Evolutionary conservation across 1,140 invertebrate genomes (phyloP), one percentile per base, ranked within the genome.

Genomic region (Drosophila parabipectinata): DNA sequence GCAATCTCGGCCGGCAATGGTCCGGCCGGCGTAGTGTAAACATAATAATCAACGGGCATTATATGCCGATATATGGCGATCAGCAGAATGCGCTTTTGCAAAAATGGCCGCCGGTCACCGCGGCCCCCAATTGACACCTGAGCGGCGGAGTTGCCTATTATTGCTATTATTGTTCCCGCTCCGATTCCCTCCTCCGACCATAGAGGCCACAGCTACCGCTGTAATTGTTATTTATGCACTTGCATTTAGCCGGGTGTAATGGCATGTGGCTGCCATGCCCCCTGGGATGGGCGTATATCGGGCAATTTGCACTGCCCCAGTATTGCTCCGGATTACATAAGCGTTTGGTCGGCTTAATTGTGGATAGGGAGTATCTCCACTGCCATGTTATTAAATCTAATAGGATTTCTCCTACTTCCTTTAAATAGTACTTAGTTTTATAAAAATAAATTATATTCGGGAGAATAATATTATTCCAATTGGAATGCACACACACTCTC

Each of bases 161-260:
- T 59, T 83, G 71, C 37, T 72, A 59, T 44, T 72, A 50, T 44
- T 59, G 54, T 48, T 54, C 44, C 44, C 18, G 44, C 18, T 18
- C 15, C 15, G 5, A 14, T 6, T 4, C 15, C 15, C 41, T 50
- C 45, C 45, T 37, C 44, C 41, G 67, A 30, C 53, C 34, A n/a
- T 37, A 10, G 34, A n/a, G 12, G 47, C 32, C 14, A 41, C 53
- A 9, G 69, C 39, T 47, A 59, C 61, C 56, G 63, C 67, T 77
- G 79, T 87, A 87, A 87, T 87, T 87, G 83, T 87, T 87, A 87
- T 87, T 87, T 87, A 87, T 87, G 83, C 79, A 87, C 75, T 87
- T 88, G 83, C 83, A 87, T 87, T 88, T 87, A 73, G 72, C 79
- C 66, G 66, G 28, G 9, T 88, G 78, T 83, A 88, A 88, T 83